Evolutionary conservation across 2,113 vertebrate species (phyloP).

Genomic region (Australoheros scitulus): DNA sequence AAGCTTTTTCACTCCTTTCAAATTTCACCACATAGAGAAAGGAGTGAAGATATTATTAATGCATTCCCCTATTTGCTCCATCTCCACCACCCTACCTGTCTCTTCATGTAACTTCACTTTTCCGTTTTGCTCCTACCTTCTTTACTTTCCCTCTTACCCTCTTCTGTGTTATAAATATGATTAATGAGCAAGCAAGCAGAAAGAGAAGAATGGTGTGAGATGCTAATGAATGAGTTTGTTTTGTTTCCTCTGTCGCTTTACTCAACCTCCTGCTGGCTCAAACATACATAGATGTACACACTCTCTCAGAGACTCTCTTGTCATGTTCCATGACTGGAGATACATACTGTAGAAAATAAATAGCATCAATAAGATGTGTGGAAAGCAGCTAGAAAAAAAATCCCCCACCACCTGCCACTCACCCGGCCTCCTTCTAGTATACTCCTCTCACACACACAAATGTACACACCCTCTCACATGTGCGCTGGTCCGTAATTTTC

Average conservation of each 20-base stretch:
- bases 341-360: conserved; percentile 3
- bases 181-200: conserved; percentile 42
- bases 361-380: conserved; percentile 53
- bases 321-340: conserved; percentile 33
- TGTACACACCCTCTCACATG: conserved; percentile 11
- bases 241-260: conserved; percentile 62
- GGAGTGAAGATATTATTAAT: conserved; percentile 46
- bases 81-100: conserved; percentile 47
- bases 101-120: conserved; percentile 35
- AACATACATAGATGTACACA: conserved; percentile 23
- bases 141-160: neutral
- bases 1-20: conserved; percentile 21
- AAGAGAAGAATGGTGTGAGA: conserved; percentile 13
- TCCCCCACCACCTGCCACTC: conserved; percentile 70
- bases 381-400: conserved; percentile 50
- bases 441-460: conserved; percentile 21
- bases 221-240: conserved; percentile 66
- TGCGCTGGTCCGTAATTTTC: conserved; percentile 63
- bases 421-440: conserved; percentile 56
- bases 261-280: conserved; percentile 46
- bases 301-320: conserved; percentile 18
- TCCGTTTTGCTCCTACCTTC: conserved; percentile 15
- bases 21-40: conserved; percentile 27
- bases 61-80: conserved; percentile 35
- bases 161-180: conserved; percentile 25